Evolutionary conservation across 2,797 vertebrate species (phyloP).

Genomic region (Halcyon leucocephala): DNA sequence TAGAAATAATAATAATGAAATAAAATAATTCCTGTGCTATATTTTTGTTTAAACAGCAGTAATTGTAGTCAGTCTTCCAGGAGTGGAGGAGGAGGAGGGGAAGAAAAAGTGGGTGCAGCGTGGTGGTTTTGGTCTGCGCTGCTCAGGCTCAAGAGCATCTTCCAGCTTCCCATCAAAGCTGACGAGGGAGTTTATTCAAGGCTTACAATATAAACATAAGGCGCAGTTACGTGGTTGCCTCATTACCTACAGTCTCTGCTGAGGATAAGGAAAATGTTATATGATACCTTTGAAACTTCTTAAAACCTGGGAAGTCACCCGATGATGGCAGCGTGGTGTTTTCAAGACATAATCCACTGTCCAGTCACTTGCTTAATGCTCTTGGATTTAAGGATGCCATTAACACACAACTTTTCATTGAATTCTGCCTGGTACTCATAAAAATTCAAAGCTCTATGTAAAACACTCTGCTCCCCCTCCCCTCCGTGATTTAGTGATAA

Average conservation of each 20-base stretch:
- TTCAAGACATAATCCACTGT: background rate
- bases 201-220: background rate
- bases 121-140: background rate
- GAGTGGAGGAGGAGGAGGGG: accelerated
- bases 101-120: accelerated
- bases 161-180: background rate
- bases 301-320: accelerated
- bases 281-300: background rate
- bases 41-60: background rate
- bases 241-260: background rate
- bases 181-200: constrained; percentile 27
- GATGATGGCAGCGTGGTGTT: background rate
- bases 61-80: background rate
- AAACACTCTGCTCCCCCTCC: background rate
- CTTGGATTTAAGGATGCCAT: background rate
- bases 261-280: background rate
- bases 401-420: background rate
- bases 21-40: background rate
- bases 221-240: background rate
- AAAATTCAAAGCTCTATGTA: background rate
- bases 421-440: background rate
- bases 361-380: background rate
- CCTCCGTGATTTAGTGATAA: background rate
- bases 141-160: background rate
- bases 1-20: background rate